Percentiles rank a stretch among this genome's conserved stretches.
phyloP scores from a whole-genome alignment of 2,888 invertebrate species.

The Eristalinus aeneus region DNA sequence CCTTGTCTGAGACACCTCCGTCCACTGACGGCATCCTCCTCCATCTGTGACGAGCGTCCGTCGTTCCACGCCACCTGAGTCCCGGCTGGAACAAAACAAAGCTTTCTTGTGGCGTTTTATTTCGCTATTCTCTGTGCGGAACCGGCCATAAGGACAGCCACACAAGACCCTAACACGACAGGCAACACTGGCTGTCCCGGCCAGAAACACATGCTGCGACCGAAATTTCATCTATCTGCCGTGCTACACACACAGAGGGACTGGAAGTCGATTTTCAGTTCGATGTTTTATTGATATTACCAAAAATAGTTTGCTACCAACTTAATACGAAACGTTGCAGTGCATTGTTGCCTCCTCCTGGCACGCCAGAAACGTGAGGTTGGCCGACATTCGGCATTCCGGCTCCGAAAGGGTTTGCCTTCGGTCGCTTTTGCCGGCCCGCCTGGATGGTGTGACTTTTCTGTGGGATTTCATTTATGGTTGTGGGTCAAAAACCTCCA shows the following conservation, averaged over 20 bases:
- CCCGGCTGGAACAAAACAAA: neutral
- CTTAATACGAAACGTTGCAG: conserved; percentile 58
- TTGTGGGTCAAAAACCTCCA: conserved; percentile 55
- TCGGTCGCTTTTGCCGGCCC: neutral
- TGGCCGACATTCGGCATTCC: neutral
- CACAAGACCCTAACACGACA: conserved; percentile 48
- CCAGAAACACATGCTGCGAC: neutral
- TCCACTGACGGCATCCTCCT: neutral
- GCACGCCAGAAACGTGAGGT: conserved; percentile 59
- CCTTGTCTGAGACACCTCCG: neutral
- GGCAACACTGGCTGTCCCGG: conserved; percentile 56
- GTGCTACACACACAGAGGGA: neutral
- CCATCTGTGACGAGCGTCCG: neutral
- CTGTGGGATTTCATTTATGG: conserved; percentile 25
- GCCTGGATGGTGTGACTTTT: conserved; percentile 4
- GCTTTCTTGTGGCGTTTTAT: neutral
- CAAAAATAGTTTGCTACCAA: conserved; percentile 70
- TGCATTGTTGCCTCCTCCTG: neutral
- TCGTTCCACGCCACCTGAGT: neutral
- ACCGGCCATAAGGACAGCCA: neutral
- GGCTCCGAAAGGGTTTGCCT: neutral
- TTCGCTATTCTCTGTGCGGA: neutral
- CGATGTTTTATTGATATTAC: conserved; percentile 69
- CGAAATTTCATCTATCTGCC: neutral
- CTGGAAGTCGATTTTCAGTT: conserved; percentile 48